Evolutionary conservation across 2,888 invertebrate genomes (phyloP), one percentile per base, ranked within the genome.

Genomic region (Formica aserva): DNA sequence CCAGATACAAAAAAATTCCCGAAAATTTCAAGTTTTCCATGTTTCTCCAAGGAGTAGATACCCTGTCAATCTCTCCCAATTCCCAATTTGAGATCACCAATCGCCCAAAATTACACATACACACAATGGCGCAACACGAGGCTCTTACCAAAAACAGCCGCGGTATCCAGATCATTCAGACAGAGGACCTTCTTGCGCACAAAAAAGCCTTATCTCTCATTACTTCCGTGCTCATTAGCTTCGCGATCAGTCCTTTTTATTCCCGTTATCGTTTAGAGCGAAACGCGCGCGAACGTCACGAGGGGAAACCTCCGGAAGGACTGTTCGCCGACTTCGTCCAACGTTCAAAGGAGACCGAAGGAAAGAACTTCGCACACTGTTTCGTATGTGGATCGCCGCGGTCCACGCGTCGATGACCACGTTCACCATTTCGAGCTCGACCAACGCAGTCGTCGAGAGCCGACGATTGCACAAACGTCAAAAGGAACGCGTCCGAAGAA

Each of bases 341-440:
- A 45, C 48, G 48, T 57, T 45, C n/a, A 62, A 55, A 55, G 81
- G 45, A 85, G 26, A 69, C 65, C 62, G 22, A 77, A 81, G 82
- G 83, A 86, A 86, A 88, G 89, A 88, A 93, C 92, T 93, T 94
- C 94, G 94, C 94, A 94, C 94, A 94, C 94, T 94, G 94, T 94
- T 95, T 95, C 94, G 93, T 94, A 94, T 95, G 94, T 95, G 94
- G 94, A 94, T 94, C 94, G 93, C 86, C 94, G 93, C 87, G 77
- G 85, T 93, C 88, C 93, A 94, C 92, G 94, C 94, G 92, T 92
- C 94, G 94, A 91, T 93, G 94, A 91, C 85, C 92, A 89, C 92
- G 91, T 91, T 94, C 93, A 93, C 93, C 89, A 82, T 82, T 92
- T 92, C 18, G 78, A 91, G 85, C 89, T 29, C 52, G 76, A 66